Evolutionary conservation across 2,113 vertebrate genomes (phyloP), one percentile per base, ranked within the genome.

Genomic region (Cricetomys ansorgei): DNA sequence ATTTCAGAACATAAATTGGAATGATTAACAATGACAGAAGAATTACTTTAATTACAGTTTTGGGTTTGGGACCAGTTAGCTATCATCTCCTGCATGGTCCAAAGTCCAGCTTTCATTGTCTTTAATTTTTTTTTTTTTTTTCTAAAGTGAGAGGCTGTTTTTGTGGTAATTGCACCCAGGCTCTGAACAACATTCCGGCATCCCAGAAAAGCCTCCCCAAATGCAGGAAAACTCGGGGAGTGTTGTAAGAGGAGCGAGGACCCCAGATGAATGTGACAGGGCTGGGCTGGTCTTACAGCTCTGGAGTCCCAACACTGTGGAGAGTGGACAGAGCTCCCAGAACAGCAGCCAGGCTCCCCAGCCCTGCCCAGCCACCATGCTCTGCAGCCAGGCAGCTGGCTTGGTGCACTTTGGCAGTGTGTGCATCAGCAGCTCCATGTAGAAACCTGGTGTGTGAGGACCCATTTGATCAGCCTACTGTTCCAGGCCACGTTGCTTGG

Each of bases 1-100:
- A 92, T 97, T 98, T 98, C 91, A 95, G 97, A 98, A 92, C 81
- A 92, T 97, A 97, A 98, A 97, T 96, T 69, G 50, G 80, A 87
- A 45, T 98, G 91, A 96, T 97, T 98, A 92, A 77, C 88, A 79
- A 88, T 97, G 97, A 95, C 95, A 96, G 97, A 87, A 96, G 91
- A 97, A 98, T 43, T 12, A 0, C 70, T 97, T 96, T 98, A 50
- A 94, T 94, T 98, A 94, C 96, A 93, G 97, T 96, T 97, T 97
- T 67, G 91, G 96, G 48, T 88, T 77, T 80, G 94, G 92, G 88
- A 96, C 77, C 64, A 25, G 96, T 96, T 94, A 97, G 91, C 97
- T 94, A 43, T 93, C 89, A 89, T 34, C 87, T 91, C 90, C 94
- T 10, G 4, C 57, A 0, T 94, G 69, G 91, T 81, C 67, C 89